Evolutionary conservation across 2,113 vertebrate genomes (phyloP).

Genomic region (Drymodes brunneopygia): DNA sequence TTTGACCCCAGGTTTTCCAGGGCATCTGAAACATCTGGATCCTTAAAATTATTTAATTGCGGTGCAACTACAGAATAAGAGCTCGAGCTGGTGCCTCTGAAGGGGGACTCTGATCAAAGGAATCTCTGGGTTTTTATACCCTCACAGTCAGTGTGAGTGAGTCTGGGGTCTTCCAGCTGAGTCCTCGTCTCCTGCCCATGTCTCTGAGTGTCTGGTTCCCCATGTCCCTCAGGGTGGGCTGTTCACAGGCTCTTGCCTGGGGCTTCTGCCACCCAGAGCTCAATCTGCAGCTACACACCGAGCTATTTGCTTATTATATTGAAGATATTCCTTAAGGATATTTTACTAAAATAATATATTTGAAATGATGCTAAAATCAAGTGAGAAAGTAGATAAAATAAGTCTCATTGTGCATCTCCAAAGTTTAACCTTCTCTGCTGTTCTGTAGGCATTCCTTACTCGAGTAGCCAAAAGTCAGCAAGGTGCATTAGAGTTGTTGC

Average conservation of each 20-base stretch:
- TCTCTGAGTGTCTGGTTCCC: neutral
- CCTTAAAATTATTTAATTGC: neutral
- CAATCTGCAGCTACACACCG: neutral
- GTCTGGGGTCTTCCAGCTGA: neutral
- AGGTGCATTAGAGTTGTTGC: conserved; percentile 87
- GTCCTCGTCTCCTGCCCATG: accelerated
- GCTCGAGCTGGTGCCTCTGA: neutral
- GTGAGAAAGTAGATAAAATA: neutral
- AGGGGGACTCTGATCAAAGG: neutral
- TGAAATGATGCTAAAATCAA: neutral
- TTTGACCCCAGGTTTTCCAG: neutral
- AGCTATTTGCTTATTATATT: neutral
- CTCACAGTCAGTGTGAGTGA: neutral
- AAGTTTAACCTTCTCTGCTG: neutral
- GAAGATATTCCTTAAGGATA: neutral
- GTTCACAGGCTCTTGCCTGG: neutral
- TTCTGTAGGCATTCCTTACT: conserved; percentile 88
- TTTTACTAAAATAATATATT: neutral
- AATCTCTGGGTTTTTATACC: neutral
- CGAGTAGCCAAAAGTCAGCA: conserved; percentile 90
- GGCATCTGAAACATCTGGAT: neutral
- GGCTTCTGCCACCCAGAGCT: neutral
- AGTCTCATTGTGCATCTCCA: neutral
- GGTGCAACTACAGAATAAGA: neutral
- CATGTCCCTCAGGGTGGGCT: accelerated